A percentile compares a stretch with the other conserved stretches of the same genome.
These are phyloP conservation scores for Brachyptera risi DNA, from an alignment of 2,888 invertebrate genomes.

Conservation along the genomic window DNA sequence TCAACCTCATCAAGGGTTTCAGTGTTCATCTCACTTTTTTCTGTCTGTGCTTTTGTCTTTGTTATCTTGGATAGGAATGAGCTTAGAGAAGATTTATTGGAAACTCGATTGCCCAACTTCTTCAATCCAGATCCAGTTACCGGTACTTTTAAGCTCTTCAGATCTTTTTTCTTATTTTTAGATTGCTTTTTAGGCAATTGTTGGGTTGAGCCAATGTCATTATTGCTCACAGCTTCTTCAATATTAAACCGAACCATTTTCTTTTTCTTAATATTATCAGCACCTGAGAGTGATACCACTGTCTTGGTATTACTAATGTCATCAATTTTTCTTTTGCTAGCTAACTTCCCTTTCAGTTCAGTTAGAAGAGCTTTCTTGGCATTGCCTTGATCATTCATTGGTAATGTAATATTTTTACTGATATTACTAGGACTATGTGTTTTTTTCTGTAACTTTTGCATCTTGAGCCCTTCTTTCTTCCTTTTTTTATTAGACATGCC, in stretches of 20 bases:
- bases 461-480: too few relatives aligned
- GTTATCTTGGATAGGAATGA: neutral
- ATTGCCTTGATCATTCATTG: too few relatives aligned
- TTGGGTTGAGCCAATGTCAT: neutral
- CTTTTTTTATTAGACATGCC: too few relatives aligned
- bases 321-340: neutral
- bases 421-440: too few relatives aligned
- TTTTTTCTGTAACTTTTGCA: too few relatives aligned
- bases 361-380: neutral
- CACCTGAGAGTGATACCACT: neutral
- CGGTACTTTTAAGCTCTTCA: too few relatives aligned
- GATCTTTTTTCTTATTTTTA: conserved; percentile 15
- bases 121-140: too few relatives aligned
- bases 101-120: neutral
- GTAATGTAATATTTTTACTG: too few relatives aligned
- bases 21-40: too few relatives aligned
- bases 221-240: conserved; percentile 7
- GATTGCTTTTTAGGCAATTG: neutral
- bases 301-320: neutral
- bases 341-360: conserved; percentile 14
- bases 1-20: too few relatives aligned
- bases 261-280: conserved; percentile 6
- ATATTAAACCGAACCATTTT: neutral
- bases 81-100: neutral
- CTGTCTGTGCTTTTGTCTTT: neutral